Evolutionary conservation across 2,888 invertebrate genomes (phyloP).

Genomic region (Scaptomyza polygonia): DNA sequence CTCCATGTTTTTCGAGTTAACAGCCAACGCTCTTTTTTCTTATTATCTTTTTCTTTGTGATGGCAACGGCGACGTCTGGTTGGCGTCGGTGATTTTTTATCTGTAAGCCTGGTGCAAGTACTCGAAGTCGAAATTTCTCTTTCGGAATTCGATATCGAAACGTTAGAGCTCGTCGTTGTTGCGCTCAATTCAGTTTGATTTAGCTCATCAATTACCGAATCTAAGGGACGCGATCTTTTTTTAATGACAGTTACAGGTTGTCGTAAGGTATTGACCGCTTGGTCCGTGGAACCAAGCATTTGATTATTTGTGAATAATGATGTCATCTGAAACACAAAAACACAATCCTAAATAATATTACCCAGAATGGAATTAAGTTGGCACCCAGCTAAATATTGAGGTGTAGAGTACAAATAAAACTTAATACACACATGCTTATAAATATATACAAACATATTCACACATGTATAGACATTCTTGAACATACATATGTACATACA

Average conservation of each 20-base stretch:
- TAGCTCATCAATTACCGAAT: slow-evolving; percentile 62
- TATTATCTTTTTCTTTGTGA: slow-evolving; percentile 66
- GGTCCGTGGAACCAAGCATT: slow-evolving; percentile 12
- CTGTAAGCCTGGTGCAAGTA: slow-evolving; percentile 2
- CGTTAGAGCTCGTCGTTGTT: background rate
- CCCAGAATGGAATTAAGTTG: slow-evolving; percentile 2
- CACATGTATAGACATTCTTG: background rate
- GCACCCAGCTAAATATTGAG: background rate
- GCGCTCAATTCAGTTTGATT: slow-evolving; percentile 14
- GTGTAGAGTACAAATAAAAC: background rate
- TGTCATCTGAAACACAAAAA: slow-evolving; percentile 48
- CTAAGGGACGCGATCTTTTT: slow-evolving; percentile 73
- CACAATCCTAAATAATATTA: slow-evolving; percentile 27
- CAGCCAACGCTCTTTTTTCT: slow-evolving; percentile 90
- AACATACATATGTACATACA: slow-evolving; percentile 1
- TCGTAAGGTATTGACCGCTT: slow-evolving; percentile 33
- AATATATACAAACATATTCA: background rate
- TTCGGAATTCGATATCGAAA: background rate
- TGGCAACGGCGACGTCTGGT: slow-evolving; percentile 44
- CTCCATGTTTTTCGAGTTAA: slow-evolving; percentile 95
- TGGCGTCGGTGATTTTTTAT: slow-evolving; percentile 11
- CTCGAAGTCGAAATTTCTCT: background rate
- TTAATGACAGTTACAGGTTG: slow-evolving; percentile 63
- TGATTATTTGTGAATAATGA: slow-evolving; percentile 17
- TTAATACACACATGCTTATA: background rate